Conservation (phyloP, 2,888 invertebrate species). For the Melolontha melolontha region DNA sequence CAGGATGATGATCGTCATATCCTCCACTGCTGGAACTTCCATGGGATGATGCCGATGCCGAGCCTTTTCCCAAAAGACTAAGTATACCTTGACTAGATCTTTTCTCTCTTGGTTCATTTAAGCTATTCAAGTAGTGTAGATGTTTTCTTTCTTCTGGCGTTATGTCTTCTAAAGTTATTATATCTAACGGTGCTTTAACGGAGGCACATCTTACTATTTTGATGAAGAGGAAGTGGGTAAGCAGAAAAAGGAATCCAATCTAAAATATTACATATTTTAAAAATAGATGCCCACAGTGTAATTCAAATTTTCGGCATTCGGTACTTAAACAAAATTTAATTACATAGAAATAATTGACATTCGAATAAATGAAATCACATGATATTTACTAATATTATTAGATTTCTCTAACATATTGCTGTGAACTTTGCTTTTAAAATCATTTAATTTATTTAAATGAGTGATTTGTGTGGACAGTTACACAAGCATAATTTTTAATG, state of each 20-base stretch:
- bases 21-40: conserved; percentile 66
- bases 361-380: too few species aligned
- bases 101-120: conserved; percentile 56
- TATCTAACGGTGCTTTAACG: conserved; percentile 54
- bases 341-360: too few species aligned
- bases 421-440: too few species aligned
- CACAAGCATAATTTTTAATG: too few species aligned
- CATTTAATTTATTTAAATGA: too few species aligned
- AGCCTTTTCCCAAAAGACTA: conserved; percentile 69
- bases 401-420: too few species aligned
- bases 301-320: not conserved
- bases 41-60: conserved; percentile 67
- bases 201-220: conserved; percentile 49
- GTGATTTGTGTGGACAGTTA: too few species aligned
- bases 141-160: conserved; percentile 54
- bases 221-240: conserved; percentile 44
- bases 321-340: not conserved
- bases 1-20: conserved; percentile 46
- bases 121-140: conserved; percentile 53
- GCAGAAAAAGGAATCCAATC: conserved; percentile 51
- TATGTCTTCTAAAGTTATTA: conserved; percentile 56
- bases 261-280: conserved; percentile 46
- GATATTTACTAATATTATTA: too few species aligned
- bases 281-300: too few species aligned
- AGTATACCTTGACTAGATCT: conserved; percentile 65